Evolutionary conservation across 2,113 vertebrate species (phyloP).

Genomic region (Merops nubicus): DNA sequence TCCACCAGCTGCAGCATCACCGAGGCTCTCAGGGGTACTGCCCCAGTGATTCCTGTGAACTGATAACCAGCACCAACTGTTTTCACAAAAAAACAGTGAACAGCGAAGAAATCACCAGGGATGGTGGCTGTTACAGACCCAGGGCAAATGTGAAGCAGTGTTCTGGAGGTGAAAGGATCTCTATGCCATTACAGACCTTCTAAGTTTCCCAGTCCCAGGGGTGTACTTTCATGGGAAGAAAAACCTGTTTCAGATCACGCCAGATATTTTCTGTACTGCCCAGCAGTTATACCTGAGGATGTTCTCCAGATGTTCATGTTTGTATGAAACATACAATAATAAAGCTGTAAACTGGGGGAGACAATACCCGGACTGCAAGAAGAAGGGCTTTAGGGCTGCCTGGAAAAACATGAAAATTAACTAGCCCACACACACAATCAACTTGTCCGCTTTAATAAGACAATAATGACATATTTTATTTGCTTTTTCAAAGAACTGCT

Average conservation of each 20-base stretch:
- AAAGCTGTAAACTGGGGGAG: conserved; percentile 72
- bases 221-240: conserved; percentile 22
- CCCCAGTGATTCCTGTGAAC: neutral
- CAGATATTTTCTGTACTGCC: conserved; percentile 39
- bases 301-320: conserved; percentile 76
- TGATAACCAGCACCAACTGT: neutral
- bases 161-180: conserved; percentile 38
- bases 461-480: neutral
- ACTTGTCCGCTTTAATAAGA: neutral
- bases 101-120: neutral
- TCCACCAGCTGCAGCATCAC: neutral
- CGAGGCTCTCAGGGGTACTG: neutral
- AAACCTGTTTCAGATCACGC: conserved; percentile 49
- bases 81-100: neutral
- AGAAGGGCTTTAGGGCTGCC: neutral
- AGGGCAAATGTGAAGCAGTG: conserved; percentile 1
- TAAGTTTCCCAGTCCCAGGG: conserved; percentile 2
- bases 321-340: conserved; percentile 61
- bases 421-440: neutral
- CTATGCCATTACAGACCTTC: neutral
- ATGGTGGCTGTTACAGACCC: neutral
- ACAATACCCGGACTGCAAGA: conserved; percentile 33
- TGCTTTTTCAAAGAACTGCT: neutral
- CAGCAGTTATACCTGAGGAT: conserved; percentile 77
- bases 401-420: conserved; percentile 11